These are phyloP conservation scores for Corythoichthys intestinalis DNA, from an alignment of 2,113 vertebrate species.

Conservation along the genomic window DNA sequence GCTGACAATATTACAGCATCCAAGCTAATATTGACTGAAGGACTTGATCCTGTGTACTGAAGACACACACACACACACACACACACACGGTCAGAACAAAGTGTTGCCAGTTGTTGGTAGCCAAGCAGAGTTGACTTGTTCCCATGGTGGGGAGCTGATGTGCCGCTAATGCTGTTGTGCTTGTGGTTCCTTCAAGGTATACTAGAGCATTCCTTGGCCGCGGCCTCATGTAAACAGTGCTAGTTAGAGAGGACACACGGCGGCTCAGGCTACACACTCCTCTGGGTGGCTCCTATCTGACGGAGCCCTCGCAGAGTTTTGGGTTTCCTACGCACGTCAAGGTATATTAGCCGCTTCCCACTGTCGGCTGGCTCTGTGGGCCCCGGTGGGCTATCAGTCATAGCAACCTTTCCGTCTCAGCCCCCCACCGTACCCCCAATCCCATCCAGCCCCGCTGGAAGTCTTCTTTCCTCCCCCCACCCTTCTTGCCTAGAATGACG, in stretches of 20 bases:
- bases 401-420: conserved; percentile 34
- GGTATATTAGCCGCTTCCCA: conserved; percentile 68
- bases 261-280: conserved; percentile 55
- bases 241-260: conserved; percentile 65
- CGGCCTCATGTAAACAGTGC: conserved; percentile 77
- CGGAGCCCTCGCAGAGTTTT: conserved; percentile 55
- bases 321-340: conserved; percentile 76
- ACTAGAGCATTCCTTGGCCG: conserved; percentile 68
- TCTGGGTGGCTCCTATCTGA: conserved; percentile 72
- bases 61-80: conserved; percentile 30
- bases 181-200: conserved; percentile 66
- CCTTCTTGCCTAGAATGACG: conserved; percentile 15
- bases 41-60: background rate
- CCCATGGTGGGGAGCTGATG: conserved; percentile 50
- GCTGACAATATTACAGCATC: conserved; percentile 35
- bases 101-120: conserved; percentile 23
- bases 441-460: conserved; percentile 20
- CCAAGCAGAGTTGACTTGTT: conserved; percentile 41
- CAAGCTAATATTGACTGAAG: conserved; percentile 29
- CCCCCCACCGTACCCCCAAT: conserved; percentile 25
- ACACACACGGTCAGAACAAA: background rate
- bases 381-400: conserved; percentile 72
- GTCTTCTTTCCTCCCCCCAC: conserved; percentile 22
- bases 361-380: conserved; percentile 43
- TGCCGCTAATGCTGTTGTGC: conserved; percentile 63